These are phyloP conservation scores for Ennomos fuscantarius DNA, from an alignment of 2,888 invertebrate species.

Conservation along the genomic window DNA sequence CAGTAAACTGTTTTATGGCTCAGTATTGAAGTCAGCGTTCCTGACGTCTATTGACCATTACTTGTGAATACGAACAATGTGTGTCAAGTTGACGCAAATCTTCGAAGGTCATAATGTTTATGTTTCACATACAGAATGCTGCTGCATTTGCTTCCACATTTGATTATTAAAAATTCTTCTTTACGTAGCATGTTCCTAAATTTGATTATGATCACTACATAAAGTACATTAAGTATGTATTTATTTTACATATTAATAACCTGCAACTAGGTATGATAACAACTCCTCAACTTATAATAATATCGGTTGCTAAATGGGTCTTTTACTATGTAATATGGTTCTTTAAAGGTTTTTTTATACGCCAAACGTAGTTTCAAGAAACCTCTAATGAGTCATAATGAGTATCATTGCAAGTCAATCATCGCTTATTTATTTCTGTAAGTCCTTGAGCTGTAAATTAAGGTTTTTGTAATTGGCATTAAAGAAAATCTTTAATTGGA, in stretches of 20 bases:
- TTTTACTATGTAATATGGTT: too few species aligned
- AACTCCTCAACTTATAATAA: too few species aligned
- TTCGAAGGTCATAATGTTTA: slow-evolving; percentile 18
- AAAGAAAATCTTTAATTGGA: too few species aligned
- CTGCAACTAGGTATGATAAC: too few species aligned
- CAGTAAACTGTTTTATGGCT: slow-evolving; percentile 63
- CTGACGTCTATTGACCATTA: slow-evolving; percentile 51
- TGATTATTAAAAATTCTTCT: background rate
- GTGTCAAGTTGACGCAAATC: slow-evolving; percentile 26
- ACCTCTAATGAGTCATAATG: too few species aligned
- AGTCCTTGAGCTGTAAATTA: too few species aligned
- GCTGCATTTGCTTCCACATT: background rate
- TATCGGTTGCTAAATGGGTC: too few species aligned
- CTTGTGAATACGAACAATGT: slow-evolving; percentile 36
- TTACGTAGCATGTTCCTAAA: background rate
- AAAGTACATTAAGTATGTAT: slow-evolving; percentile 2
- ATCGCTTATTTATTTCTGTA: too few species aligned
- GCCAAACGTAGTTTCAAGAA: too few species aligned
- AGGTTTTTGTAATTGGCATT: too few species aligned
- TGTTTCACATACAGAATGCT: slow-evolving; percentile 3
- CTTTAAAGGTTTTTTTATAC: too few species aligned
- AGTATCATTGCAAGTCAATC: too few species aligned
- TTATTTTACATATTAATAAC: background rate
- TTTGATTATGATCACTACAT: background rate
- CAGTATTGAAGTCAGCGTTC: slow-evolving; percentile 47